Evolutionary conservation across 2,888 invertebrate genomes (phyloP), one percentile per base, ranked within the genome.

Genomic region (Conus canariensis): DNA sequence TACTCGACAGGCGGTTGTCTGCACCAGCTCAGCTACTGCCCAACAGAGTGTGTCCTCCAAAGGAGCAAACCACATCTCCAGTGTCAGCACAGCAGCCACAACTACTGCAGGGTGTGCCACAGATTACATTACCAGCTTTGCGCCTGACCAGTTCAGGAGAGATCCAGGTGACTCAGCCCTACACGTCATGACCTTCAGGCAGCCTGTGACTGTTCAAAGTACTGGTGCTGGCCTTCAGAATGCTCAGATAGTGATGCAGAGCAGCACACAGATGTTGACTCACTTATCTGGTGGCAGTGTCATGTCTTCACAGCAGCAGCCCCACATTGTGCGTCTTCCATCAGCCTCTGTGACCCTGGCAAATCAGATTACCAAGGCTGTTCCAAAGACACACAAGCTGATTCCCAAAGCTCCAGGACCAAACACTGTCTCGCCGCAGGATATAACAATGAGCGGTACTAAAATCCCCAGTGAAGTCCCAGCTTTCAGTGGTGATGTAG

Each of bases 241-340:
- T 14, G 19, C 70, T 6, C 67, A 83, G 56, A 56, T 89, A 7
- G 6, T 89, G 59, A 67, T 89, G 59, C 89, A 89, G 70, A 89
- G n/a, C 85, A 85, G 70, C 77, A 10, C 60, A 1, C 89, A 88
- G 8, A 80, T 88, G 59, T 8, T 88, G 60, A 80, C 82, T 4
- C 89, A 89, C 85, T 14, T 89, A 74, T 89, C 89, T 14, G 89
- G 89, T 1, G 89, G 89, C 58, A 89, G 25, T 4, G 85, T 89
- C 30, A 67, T 60, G 9, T 58, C 89, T 3, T 12, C 67, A 5
- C 56, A 56, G 16, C 59, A 88, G 30, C 60, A 58, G 45, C 74
- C 77, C 8, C 80, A 59, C 45, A 7, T 82, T 3, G 45, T 67
- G n/a, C 88, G 19, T 16, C 88, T 59, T 1, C 25, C 64, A 0